Percentiles rank a stretch among this genome's conserved stretches.
Conservation (phyloP, 2,888 invertebrate genomes). For the Adelognathus sp. region DNA sequence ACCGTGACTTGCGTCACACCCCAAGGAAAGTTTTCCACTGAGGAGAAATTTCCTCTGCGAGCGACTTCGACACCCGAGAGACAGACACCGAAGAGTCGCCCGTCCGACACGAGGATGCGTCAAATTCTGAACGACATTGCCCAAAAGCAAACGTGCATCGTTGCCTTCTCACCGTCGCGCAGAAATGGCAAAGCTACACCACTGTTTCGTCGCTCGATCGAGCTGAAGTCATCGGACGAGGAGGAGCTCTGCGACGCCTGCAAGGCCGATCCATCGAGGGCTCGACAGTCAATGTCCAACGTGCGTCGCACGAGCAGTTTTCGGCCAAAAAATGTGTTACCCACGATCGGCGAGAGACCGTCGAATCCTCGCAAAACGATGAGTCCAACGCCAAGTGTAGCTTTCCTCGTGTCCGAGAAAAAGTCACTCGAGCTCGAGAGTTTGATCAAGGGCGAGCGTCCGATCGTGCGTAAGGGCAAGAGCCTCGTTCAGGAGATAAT, state of each 20-base stretch:
- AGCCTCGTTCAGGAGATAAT: slow-evolving; percentile 65
- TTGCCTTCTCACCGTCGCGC: too few species aligned
- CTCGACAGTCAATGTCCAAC: background rate
- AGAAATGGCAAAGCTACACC: background rate
- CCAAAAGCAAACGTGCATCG: too few species aligned
- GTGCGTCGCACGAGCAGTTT: background rate
- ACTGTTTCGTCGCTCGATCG: background rate
- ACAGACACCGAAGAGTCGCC: too few species aligned
- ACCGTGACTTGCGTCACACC: background rate
- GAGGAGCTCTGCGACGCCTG: slow-evolving; percentile 34
- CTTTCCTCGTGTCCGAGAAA: slow-evolving; percentile 55
- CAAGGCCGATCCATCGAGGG: background rate
- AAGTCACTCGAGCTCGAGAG: slow-evolving; percentile 65
- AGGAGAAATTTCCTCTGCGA: slow-evolving; percentile 4
- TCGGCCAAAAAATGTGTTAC: slow-evolving; percentile 18
- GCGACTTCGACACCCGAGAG: slow-evolving; percentile 43
- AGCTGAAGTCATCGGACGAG: background rate
- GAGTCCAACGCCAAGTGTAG: slow-evolving; percentile 20
- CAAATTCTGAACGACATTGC: too few species aligned
- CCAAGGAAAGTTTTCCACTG: background rate
- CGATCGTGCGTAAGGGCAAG: background rate
- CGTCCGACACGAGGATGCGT: too few species aligned
- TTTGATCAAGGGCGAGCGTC: slow-evolving; percentile 57
- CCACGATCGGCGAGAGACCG: slow-evolving; percentile 12
- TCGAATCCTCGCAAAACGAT: background rate